Base-by-base conservation (phyloP, 2,888 invertebrate genomes). In the Cepaea hortensis region DNA sequence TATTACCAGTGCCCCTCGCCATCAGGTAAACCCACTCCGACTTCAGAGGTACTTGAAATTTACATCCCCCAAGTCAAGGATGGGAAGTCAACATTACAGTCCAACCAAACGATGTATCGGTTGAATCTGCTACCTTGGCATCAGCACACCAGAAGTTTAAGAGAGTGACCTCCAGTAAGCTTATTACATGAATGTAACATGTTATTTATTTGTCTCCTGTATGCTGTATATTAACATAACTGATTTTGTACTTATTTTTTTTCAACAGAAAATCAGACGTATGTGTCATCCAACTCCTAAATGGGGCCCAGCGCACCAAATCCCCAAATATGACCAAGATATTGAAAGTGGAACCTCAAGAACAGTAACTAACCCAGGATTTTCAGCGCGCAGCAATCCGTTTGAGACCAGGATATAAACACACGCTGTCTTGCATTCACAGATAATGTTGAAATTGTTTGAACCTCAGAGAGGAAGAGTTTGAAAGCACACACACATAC, bases 251-350 rank as follows among this genome's bases (percentile, higher is more conserved):
- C 55, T 55, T 75, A 20, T 5, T 72, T 18, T 72, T 18, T 23
- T 84, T 65, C 89, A 90, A 6, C 94, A 96, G 96, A 96, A 96
- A 94, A 95, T 96, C 3, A 95, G 95, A 61, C 95, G 95, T 81
- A 94, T 97, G 72, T 92, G 96, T 3, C 96, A 96, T 46, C 97
- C 97, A 0, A 96, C 96, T 0, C 95, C 96, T 3, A 96, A 96
- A 90, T 97, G 97, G 97, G 96, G 97, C 9, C 94, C 94, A 23
- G 93, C 93, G 11, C 92, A 92, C 87, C 93, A 92, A 88, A 88
- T 93, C 46, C 92, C 92, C 18, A 90, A 90, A 82, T 91, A 89
- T 88, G 92, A 92, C 75, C 73, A 90, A 3, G 90, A 90, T n/a
- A 68, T 84, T 3, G 88, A 89, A n/a, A 77, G 76, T 35, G 75